Base-by-base conservation (phyloP, 2,113 vertebrate genomes). In the Hassar affinis region DNA sequence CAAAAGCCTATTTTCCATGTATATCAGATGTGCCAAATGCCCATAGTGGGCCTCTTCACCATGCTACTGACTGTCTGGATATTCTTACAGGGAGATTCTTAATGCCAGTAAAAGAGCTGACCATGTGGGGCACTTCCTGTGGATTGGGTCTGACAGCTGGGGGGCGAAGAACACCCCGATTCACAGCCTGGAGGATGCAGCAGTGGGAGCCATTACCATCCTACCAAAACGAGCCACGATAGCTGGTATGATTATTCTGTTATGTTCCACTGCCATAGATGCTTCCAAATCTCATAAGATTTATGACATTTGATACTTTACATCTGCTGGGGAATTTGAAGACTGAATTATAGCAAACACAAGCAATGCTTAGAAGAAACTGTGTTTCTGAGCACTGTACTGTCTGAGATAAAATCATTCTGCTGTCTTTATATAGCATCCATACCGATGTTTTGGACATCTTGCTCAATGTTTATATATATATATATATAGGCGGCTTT, bases 141-240 rank as follows among this genome's bases (percentile, higher is more conserved):
- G 97, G 97, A 95, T 99, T 27, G 97, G 96, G 68, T 99, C 97
- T 0, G 97, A 99, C 93, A 98, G 96, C 35, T 99, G 97, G 97
- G 97, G 97, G n/a, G 95, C 97, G 85, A 98, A 99, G 87, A 88
- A 95, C 86, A 95, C 93, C 83, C 97, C 96, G 0, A 89, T 98
- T 66, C 91, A 96, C 51, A 95, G 96, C 84, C 94, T 97, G 38
- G 97, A 97, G 90, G 97, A 97, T 0, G 94, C 97, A 0, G 97
- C 97, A 0, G 92, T 97, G 69, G 97, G 97, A 10, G 96, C 97
- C 59, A 94, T 99, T 90, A 99, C 97, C 81, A 97, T 99, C 84
- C 94, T 98, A 88, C 97, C 97, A 3, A 99, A 98, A 92, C 91
- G 97, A 87, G 94, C 96, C 3, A 96, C 95, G 4, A 94, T 98